Evolutionary conservation across 2,888 invertebrate species (phyloP).

Genomic region (Hypolimnas misippus): DNA sequence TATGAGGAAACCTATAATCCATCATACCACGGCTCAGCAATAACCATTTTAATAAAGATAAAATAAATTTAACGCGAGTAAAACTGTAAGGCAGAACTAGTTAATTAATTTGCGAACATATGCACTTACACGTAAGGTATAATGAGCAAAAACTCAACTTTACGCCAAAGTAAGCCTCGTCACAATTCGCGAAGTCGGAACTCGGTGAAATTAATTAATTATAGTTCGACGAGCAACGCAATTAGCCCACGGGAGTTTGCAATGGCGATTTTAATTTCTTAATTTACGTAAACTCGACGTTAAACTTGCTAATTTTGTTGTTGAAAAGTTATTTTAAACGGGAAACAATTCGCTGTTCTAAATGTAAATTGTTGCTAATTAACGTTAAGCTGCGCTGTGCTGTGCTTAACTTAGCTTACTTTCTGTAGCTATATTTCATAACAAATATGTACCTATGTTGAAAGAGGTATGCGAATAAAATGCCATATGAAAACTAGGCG

Average conservation of each 20-base stretch:
- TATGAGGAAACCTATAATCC: too few species aligned
- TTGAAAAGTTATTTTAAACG: background rate
- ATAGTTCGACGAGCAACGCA: slow-evolving; percentile 27
- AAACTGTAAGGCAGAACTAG: background rate
- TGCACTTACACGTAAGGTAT: background rate
- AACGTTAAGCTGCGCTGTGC: too few species aligned
- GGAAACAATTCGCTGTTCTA: background rate
- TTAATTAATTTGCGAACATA: background rate
- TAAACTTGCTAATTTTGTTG: background rate
- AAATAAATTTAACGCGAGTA: background rate
- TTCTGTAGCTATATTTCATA: too few species aligned
- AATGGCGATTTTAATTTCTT: background rate
- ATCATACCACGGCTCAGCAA: too few species aligned
- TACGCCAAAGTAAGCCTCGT: background rate
- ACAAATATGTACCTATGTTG: too few species aligned
- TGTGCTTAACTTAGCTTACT: too few species aligned
- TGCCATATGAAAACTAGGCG: too few species aligned
- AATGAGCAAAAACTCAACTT: slow-evolving; percentile 19
- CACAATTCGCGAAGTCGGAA: slow-evolving; percentile 2
- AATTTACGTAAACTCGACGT: slow-evolving; percentile 5
- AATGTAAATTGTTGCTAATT: too few species aligned
- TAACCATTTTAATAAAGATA: too few species aligned
- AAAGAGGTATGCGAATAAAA: too few species aligned
- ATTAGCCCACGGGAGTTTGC: slow-evolving; percentile 2
- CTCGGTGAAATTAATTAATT: slow-evolving; percentile 39